Base-by-base conservation (phyloP, 37 sponge, comb jelly and placozoan species). In the Beroe forskalii region DNA sequence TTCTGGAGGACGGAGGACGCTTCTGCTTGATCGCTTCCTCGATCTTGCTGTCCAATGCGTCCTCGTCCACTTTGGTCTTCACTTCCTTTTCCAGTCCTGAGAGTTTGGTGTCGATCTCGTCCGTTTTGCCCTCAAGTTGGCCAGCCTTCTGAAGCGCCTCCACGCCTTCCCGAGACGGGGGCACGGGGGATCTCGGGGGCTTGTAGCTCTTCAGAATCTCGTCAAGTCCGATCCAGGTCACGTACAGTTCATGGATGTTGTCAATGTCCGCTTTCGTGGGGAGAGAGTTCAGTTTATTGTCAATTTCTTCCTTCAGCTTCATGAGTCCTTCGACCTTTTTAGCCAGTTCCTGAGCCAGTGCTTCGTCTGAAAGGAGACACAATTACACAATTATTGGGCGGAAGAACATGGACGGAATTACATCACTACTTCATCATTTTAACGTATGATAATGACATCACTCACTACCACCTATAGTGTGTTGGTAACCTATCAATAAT, bases 281-380 rank as follows among this genome's bases (percentile, higher is more conserved):
- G 1, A 80, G 48, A 0, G 40, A 19, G 25, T 14, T 17, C 4
- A 80, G 39, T 41, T 80, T 80, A 2, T 23, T 48, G 27, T 80
- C 86, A 43, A 80, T 80, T 80, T 80, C 86, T 1, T 80, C 86
- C 30, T 80, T 80, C 48, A 80, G 86, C 35, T 80, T 80, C 40
- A 80, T 80, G 38, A 80, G 30, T 12, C 86, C 55, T 80, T 80
- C 86, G 42, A 80, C 86, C 86, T 80, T 80, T 25, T 80, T 80
- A 42, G 86, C 86, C 86, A 80, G 86, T 25, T 80, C 86, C 30
- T 80, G 86, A 80, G 86, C 86, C 44, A 80, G 55, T 9, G 86
- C 86, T 25, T 80, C 86, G 30, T 80, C 86, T 80, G 86, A 80
- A 22, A 72, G 1, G 20, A n/a, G n/a, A n/a, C n/a, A n/a, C n/a